Base-by-base conservation (phyloP, 2,797 vertebrate species). In the Varecia variegata region DNA sequence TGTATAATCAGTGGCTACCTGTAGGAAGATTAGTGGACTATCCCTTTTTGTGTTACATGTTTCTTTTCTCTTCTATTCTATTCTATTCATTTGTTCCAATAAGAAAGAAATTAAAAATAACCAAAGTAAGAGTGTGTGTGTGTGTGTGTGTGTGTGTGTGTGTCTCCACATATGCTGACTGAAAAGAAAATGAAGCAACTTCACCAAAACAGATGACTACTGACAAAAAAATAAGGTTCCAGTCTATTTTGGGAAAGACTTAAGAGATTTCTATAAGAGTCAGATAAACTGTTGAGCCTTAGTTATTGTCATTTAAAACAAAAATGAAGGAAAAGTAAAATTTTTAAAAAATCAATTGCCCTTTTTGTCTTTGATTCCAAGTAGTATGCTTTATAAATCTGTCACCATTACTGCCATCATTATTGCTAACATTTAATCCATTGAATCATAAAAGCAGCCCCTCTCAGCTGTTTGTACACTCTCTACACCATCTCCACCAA, bases 221-320 rank as follows among this genome's bases (percentile, higher is more conserved):
- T 77, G 38, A 94, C 60, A 76, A 81, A 58, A 81, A 35, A n/a
- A 70, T 80, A 84, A 86, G 11, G 50, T 71, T 52, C 50, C 84
- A 71, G 11, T 90, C 71, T 80, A 76, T 90, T 96, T 95, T 2
- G 4, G 38, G 54, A 76, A 95, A 80, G 30, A 90, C 30, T 71
- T 90, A 65, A 65, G 90, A 81, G 45, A 76, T 76, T 54, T 81
- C 13, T 38, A 27, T 90, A 50, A 86, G 86, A 94, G 21, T 88
- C 87, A 79, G 35, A 5, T 88, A 60, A 97, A 70, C 58, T 52
- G 15, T 67, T 80, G 71, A 68, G 54, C 32, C 25, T 91, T 12
- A 50, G 35, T 88, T 86, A 74, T 4, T 85, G 21, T 87, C 32
- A 73, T 92, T 96, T 95, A 83, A 88, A 94, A 88, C 12, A 93